Percentiles rank a stretch among this genome's conserved stretches.
Conservation (phyloP, 2,797 vertebrate genomes). For the Dipus sagitta region DNA sequence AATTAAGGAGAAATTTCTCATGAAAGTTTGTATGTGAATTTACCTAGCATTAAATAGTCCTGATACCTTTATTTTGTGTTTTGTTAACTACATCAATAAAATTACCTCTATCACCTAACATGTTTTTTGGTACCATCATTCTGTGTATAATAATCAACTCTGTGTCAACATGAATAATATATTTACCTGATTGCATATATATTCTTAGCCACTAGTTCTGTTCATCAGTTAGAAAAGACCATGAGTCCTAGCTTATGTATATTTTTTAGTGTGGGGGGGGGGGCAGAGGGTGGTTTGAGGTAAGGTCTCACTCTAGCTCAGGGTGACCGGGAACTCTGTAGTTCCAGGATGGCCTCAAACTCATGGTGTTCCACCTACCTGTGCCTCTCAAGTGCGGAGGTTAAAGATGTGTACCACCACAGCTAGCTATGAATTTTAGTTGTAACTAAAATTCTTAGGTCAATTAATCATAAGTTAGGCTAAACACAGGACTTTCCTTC, state of each 20-base stretch:
- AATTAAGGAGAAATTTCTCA: constrained; percentile 19
- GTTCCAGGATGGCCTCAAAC: too few species aligned
- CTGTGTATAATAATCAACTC: neutral
- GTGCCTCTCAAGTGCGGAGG: too few species aligned
- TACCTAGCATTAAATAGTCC: neutral
- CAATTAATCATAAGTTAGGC: neutral
- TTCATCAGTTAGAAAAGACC: constrained; percentile 34
- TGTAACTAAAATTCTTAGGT: constrained; percentile 41
- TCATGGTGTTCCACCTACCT: too few species aligned
- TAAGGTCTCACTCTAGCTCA: too few species aligned
- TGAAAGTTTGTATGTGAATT: constrained; percentile 53
- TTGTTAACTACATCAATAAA: constrained; percentile 47
- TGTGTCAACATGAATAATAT: neutral
- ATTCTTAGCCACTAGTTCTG: neutral
- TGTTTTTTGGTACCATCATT: constrained; percentile 15
- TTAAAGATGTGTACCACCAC: too few species aligned
- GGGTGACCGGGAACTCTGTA: too few species aligned
- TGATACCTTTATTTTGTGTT: constrained; percentile 28
- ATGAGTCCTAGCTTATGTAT: neutral
- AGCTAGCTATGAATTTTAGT: neutral
- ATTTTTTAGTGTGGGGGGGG: too few species aligned
- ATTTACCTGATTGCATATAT: neutral
- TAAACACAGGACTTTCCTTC: neutral
- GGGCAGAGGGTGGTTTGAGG: too few species aligned
- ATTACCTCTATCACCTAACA: neutral